Conservation (phyloP, 1,140 invertebrate species). For the Battus philenor region DNA sequence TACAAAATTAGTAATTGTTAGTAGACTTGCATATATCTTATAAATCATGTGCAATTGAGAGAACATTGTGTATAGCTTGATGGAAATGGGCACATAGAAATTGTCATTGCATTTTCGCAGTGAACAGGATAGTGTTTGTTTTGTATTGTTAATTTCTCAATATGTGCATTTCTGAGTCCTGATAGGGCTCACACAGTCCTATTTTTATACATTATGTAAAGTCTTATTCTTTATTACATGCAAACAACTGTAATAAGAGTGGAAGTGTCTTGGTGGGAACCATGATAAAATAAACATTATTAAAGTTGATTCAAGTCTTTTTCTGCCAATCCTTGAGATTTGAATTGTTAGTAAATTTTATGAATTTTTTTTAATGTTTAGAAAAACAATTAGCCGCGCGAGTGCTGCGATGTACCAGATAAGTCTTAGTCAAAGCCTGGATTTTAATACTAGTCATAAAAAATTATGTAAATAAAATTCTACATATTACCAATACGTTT, state of each 20-base stretch:
- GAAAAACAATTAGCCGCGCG: no score
- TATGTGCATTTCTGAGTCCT: slow-evolving; percentile 69
- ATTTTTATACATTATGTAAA: slow-evolving; percentile 76
- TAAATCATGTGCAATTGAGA: slow-evolving; percentile 69
- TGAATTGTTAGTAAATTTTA: no score
- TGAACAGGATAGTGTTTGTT: slow-evolving; percentile 57
- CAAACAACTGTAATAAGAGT: slow-evolving; percentile 65
- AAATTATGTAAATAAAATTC: no score
- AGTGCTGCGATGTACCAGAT: no score
- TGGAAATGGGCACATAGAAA: slow-evolving; percentile 43
- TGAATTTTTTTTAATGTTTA: no score
- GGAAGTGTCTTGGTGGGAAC: slow-evolving; percentile 65
- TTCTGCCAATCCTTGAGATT: slow-evolving; percentile 12
- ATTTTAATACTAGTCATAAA: no score
- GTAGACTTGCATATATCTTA: slow-evolving; percentile 61
- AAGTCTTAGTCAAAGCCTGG: no score
- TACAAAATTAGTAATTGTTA: slow-evolving; percentile 62
- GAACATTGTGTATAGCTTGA: slow-evolving; percentile 55
- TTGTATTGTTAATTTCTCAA: slow-evolving; percentile 67
- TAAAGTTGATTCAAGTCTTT: slow-evolving; percentile 46
- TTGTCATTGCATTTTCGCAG: slow-evolving; percentile 72
- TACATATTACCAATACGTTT: no score
- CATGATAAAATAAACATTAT: slow-evolving; percentile 73
- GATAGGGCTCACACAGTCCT: slow-evolving; percentile 66
- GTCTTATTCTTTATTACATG: slow-evolving; percentile 70